These are phyloP conservation scores for Pseudobourletiella spinata DNA, from an alignment of 1,140 invertebrate species.

Conservation along the genomic window DNA sequence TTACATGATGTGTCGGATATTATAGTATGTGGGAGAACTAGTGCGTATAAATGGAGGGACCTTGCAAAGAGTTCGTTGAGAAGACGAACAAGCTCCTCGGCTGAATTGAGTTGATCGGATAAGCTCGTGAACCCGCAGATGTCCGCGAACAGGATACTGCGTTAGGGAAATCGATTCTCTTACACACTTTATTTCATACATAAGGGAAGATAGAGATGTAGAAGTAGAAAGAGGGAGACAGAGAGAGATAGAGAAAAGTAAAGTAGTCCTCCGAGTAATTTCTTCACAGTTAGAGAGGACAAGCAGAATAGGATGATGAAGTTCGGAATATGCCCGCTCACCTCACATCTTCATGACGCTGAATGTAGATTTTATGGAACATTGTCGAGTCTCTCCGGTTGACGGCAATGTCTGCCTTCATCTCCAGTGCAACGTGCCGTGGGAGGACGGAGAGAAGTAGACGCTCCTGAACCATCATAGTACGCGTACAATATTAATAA, in stretches of 20 bases:
- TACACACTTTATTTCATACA: no score
- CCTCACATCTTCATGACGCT: slow-evolving; percentile 88
- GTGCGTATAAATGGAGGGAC: no score
- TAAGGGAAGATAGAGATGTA: no score
- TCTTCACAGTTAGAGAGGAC: no score
- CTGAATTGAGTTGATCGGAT: slow-evolving; percentile 88
- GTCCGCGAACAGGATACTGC: slow-evolving; percentile 92
- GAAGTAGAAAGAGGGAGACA: no score
- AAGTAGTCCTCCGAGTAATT: no score
- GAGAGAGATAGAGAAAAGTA: no score
- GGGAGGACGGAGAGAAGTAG: slow-evolving; percentile 86
- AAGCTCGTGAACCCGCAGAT: slow-evolving; percentile 95
- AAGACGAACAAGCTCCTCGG: slow-evolving; percentile 82
- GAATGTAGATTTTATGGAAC: slow-evolving; percentile 97
- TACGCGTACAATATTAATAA: no score
- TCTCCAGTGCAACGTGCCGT: slow-evolving; percentile 91
- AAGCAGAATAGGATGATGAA: no score
- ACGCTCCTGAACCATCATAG: slow-evolving; percentile 57
- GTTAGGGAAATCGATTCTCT: slow-evolving; percentile 17
- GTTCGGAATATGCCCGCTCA: no score
- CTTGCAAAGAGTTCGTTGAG: slow-evolving; percentile 92
- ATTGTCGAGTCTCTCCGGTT: slow-evolving; percentile 64
- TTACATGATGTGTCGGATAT: no score
- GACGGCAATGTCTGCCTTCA: slow-evolving; percentile 91
- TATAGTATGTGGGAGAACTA: no score